Evolutionary conservation across 2,113 vertebrate species (phyloP).

Genomic region (Macrotus californicus): DNA sequence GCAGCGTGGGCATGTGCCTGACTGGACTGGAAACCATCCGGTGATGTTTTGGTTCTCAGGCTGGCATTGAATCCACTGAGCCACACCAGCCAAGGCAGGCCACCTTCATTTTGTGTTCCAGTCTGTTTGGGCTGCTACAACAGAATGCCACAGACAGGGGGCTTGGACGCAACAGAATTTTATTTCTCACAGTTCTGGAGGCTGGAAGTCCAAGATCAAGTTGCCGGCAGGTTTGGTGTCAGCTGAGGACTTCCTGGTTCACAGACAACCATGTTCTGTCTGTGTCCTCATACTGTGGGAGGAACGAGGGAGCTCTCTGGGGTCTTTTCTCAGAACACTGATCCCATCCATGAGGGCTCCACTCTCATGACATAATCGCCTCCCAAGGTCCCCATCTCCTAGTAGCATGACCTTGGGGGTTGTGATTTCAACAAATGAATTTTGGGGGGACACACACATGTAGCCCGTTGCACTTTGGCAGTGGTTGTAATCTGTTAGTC

Average conservation of each 20-base stretch:
- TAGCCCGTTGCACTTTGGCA: too few species aligned
- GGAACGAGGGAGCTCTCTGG: background rate
- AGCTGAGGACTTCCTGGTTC: background rate
- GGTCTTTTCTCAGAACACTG: background rate
- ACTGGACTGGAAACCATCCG: too few species aligned
- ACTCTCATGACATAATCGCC: background rate
- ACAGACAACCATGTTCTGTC: background rate
- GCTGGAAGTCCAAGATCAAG: background rate
- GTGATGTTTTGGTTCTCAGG: too few species aligned
- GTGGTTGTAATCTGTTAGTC: background rate
- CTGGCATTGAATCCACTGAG: too few species aligned
- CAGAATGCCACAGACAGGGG: background rate
- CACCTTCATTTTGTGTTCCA: background rate
- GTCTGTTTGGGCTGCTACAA: background rate
- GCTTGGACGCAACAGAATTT: background rate
- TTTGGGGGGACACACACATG: background rate
- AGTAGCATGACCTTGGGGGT: background rate
- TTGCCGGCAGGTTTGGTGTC: background rate
- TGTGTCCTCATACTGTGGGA: background rate
- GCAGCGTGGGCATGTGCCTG: too few species aligned
- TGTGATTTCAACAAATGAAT: background rate
- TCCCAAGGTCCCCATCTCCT: background rate
- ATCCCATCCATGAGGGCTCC: background rate
- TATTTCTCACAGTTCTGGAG: background rate
- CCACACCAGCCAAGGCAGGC: background rate